A percentile compares a stretch with the other conserved stretches of the same genome.
phyloP scores from a whole-genome alignment of 2,797 vertebrate genomes.

The Artibeus lituratus region DNA sequence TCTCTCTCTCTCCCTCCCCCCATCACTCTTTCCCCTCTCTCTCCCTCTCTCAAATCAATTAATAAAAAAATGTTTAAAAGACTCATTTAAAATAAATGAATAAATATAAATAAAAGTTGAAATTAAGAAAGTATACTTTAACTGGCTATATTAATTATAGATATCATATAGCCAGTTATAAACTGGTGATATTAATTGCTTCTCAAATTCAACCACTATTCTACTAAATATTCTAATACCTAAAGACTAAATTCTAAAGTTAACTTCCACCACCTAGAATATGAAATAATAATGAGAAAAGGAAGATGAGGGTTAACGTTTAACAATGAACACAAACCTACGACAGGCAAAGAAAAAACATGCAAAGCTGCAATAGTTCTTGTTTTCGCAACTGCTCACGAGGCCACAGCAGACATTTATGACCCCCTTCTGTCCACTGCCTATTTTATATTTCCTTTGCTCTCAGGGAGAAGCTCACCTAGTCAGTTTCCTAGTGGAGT shows the following conservation, averaged over 20 bases:
- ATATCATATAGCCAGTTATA: neutral
- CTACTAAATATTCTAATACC: neutral
- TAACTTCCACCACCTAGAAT: neutral
- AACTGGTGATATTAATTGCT: neutral
- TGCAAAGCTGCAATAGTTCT: neutral
- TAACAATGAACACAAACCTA: neutral
- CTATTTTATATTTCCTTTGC: neutral
- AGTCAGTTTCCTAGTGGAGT: neutral
- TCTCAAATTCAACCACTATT: neutral
- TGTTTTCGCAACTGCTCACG: neutral
- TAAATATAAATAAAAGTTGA: neutral
- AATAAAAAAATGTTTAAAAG: neutral
- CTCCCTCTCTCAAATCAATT: neutral
- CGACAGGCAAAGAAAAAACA: slow-evolving; percentile 1
- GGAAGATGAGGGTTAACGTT: neutral
- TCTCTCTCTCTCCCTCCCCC: no score
- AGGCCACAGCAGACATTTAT: neutral
- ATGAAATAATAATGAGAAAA: neutral
- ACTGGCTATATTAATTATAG: neutral
- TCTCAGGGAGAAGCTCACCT: neutral
- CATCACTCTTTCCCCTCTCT: no score
- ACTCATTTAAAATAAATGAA: neutral
- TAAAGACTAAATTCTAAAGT: neutral
- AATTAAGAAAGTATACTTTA: neutral
- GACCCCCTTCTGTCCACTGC: neutral